These are phyloP conservation scores for Brachypteracias leptosomus DNA, from an alignment of 2,113 vertebrate genomes.

Conservation along the genomic window DNA sequence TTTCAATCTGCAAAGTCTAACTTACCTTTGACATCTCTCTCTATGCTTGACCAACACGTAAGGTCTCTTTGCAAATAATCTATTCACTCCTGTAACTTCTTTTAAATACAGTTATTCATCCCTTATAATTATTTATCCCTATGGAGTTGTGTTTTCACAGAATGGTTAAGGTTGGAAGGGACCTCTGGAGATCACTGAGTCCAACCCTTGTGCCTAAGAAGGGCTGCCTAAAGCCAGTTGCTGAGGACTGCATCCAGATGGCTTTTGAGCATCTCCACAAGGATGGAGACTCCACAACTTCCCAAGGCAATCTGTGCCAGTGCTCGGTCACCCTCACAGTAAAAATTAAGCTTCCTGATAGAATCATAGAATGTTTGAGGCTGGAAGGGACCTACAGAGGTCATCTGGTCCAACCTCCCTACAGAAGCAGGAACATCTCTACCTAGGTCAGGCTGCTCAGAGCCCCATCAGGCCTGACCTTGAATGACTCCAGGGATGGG, in stretches of 20 bases:
- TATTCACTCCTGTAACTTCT: background rate
- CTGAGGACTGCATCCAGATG: background rate
- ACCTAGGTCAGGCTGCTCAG: too few relatives aligned
- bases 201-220: background rate
- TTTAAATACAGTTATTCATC: background rate
- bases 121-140: background rate
- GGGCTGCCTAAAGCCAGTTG: fast-evolving
- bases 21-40: background rate
- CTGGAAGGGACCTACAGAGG: too few relatives aligned
- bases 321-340: fast-evolving
- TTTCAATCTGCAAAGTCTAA: background rate
- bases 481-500: too few relatives aligned
- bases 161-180: background rate
- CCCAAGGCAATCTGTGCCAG: background rate
- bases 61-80: background rate
- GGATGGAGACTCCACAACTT: background rate
- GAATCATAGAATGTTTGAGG: too few relatives aligned
- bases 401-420: too few relatives aligned
- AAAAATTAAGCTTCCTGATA: background rate
- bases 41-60: fast-evolving
- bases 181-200: background rate
- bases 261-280: background rate
- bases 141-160: background rate
- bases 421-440: too few relatives aligned
- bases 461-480: too few relatives aligned